Conservation (phyloP, 64 coral and sea anemone species). For the Anthopleura sola region DNA sequence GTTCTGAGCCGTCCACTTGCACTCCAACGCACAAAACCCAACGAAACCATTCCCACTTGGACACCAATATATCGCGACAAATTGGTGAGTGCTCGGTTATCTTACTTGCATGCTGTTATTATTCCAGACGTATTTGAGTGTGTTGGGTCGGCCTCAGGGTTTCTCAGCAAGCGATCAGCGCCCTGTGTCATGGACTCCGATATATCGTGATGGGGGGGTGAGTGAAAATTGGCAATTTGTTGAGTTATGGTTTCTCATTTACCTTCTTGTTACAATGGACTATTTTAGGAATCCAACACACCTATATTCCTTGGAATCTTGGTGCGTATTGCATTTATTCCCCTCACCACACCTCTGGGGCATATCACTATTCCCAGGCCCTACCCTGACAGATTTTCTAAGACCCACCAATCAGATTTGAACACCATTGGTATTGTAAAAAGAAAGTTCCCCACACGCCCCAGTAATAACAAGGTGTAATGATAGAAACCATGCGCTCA, state of each 20-base stretch:
- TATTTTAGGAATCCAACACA: neutral
- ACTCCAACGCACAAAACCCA: neutral
- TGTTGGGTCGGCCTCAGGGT: slow-evolving; percentile 18
- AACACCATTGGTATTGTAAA: too few species aligned
- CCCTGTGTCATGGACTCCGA: slow-evolving; percentile 19
- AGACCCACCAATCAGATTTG: too few species aligned
- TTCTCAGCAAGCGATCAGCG: neutral
- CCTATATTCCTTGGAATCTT: neutral
- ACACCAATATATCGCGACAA: slow-evolving; percentile 56
- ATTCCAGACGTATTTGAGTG: slow-evolving; percentile 29
- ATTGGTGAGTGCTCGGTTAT: slow-evolving; percentile 26
- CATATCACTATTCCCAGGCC: neutral
- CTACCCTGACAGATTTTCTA: neutral
- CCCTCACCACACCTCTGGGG: neutral
- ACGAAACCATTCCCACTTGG: slow-evolving; percentile 39
- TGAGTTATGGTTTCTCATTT: neutral
- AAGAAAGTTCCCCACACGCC: neutral
- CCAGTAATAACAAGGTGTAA: neutral
- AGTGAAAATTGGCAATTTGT: slow-evolving; percentile 17
- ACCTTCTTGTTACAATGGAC: neutral
- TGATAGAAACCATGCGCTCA: neutral
- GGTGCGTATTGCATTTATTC: neutral
- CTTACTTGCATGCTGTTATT: slow-evolving; percentile 29
- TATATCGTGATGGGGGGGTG: slow-evolving; percentile 26
- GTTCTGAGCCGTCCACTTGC: slow-evolving; percentile 56